Evolutionary conservation across 2,113 vertebrate genomes (phyloP).

Genomic region (Xerus inauris): DNA sequence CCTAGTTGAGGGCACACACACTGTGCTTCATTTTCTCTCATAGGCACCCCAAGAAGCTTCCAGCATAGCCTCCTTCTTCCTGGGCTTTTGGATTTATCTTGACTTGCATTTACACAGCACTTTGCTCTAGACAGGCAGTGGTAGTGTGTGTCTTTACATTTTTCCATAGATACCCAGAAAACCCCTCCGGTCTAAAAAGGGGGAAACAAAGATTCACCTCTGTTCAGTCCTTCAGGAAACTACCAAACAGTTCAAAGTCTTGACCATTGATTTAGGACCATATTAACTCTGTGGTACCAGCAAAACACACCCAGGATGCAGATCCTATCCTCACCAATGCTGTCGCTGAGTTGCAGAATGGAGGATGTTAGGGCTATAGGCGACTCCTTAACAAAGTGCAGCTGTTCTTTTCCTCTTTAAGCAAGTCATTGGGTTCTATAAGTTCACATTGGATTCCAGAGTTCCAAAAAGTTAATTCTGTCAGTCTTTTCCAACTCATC

Average conservation of each 20-base stretch:
- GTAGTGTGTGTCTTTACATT: neutral
- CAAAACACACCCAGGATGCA: neutral
- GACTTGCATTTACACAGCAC: neutral
- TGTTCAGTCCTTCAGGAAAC: neutral
- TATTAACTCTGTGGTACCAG: neutral
- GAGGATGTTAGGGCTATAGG: neutral
- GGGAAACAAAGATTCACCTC: neutral
- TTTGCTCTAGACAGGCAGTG: neutral
- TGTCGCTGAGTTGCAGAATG: neutral
- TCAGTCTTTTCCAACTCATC: neutral
- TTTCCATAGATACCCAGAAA: neutral
- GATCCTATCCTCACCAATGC: no score
- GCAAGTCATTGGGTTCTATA: neutral
- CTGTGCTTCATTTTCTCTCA: neutral
- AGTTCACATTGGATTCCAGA: neutral
- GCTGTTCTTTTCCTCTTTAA: neutral
- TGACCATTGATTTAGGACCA: neutral
- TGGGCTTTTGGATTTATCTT: neutral
- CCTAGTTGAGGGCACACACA: no score
- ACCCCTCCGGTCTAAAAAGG: neutral
- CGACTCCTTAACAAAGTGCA: neutral
- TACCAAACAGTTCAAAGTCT: neutral
- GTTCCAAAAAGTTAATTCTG: neutral
- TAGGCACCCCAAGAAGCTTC: neutral
- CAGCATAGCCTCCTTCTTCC: neutral